Conservation (phyloP, 1,140 invertebrate species). For the Drosophila quadrilineata region DNA sequence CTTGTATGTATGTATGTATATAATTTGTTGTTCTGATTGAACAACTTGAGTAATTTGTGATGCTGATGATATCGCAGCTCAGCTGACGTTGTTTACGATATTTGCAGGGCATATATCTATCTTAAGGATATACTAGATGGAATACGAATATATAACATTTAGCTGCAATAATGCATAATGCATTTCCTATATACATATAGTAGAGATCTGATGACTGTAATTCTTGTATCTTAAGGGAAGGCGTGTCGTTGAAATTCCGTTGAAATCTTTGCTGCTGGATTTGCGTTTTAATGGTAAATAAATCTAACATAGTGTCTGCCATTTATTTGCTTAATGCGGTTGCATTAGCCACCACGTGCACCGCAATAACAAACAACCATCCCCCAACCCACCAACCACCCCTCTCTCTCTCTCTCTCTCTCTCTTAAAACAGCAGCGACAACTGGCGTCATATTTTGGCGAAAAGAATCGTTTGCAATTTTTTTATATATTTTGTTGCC, state of each 20-base stretch:
- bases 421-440: conserved; percentile 12
- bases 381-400: background rate
- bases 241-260: conserved; percentile 2
- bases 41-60: too few relatives aligned
- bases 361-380: conserved; percentile 12
- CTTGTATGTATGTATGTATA: too few relatives aligned
- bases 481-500: background rate
- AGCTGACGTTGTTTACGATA: too few relatives aligned
- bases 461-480: conserved; percentile 24
- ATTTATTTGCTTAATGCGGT: conserved; percentile 34
- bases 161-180: too few relatives aligned
- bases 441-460: conserved; percentile 32
- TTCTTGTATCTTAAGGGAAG: background rate
- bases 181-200: conserved; percentile 1
- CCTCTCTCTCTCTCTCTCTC: too few relatives aligned
- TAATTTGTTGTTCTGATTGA: too few relatives aligned
- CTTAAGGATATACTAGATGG: too few relatives aligned
- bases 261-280: background rate
- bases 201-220: too few relatives aligned
- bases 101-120: too few relatives aligned
- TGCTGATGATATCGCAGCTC: too few relatives aligned
- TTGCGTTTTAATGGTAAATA: conserved; percentile 29
- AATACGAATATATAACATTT: too few relatives aligned
- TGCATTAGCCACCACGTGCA: conserved; percentile 44
- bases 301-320: conserved; percentile 36